A percentile compares a stretch with the other conserved stretches of the same genome.
These are phyloP conservation scores for Gallinago undulata DNA, from an alignment of 2,113 vertebrate species.

Conservation along the genomic window DNA sequence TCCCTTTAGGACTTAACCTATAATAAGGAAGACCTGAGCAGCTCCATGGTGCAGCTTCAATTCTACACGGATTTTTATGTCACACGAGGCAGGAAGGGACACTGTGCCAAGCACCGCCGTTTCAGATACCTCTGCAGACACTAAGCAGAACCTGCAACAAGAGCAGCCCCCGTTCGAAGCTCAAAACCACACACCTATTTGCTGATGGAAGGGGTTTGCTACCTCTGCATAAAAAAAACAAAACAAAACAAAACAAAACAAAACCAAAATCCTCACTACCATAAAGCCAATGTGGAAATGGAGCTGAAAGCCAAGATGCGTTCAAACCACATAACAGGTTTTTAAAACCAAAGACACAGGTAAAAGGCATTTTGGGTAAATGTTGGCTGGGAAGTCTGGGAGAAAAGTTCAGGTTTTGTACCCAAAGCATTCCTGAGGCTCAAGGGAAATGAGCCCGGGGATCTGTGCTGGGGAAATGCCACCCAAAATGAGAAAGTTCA, in stretches of 20 bases:
- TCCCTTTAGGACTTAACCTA: background rate
- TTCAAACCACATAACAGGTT: background rate
- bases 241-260: background rate
- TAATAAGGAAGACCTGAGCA: background rate
- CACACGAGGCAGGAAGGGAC: background rate
- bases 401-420: background rate
- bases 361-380: background rate
- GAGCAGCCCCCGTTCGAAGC: background rate
- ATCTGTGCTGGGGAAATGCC: fast-evolving
- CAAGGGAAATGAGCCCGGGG: background rate
- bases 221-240: fast-evolving
- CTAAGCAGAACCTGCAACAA: background rate
- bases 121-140: background rate
- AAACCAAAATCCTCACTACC: background rate
- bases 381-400: background rate
- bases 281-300: background rate
- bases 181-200: background rate
- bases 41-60: background rate
- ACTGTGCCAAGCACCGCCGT: background rate
- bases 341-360: background rate
- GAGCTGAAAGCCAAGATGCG: background rate
- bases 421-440: background rate
- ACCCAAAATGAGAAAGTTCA: background rate
- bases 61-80: background rate
- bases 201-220: background rate